phyloP scores from a whole-genome alignment of 1,140 invertebrate genomes.

The Galleria mellonella region DNA sequence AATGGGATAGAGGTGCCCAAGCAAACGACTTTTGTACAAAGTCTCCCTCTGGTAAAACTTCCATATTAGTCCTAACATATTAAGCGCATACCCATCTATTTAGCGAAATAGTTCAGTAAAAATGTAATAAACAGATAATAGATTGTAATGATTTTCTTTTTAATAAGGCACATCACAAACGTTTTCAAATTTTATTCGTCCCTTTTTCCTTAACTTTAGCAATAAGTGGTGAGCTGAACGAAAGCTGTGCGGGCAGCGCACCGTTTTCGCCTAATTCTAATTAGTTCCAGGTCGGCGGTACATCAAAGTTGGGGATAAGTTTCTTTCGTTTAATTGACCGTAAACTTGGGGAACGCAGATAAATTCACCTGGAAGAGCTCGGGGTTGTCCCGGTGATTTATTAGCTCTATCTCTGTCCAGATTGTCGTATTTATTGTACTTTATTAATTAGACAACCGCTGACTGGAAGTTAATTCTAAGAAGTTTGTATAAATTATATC shows the following conservation, averaged over 20 bases:
- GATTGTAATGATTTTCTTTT: no score
- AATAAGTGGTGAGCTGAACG: slow-evolving; percentile 15
- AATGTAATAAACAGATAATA: no score
- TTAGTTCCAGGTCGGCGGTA: slow-evolving; percentile 52
- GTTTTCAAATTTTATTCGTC: no score
- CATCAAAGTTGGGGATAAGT: slow-evolving; percentile 45
- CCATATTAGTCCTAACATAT: no score
- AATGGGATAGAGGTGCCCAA: no score
- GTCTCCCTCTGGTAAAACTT: no score
- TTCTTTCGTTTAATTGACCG: slow-evolving; percentile 56
- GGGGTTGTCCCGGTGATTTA: slow-evolving; percentile 18
- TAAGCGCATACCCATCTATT: no score
- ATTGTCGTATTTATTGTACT: slow-evolving; percentile 13
- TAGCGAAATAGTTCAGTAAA: no score
- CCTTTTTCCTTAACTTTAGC: slow-evolving; percentile 9
- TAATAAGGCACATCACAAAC: no score
- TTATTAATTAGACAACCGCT: slow-evolving; percentile 8
- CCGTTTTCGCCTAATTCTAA: slow-evolving; percentile 52
- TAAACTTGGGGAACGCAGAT: slow-evolving; percentile 32
- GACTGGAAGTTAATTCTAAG: not conserved
- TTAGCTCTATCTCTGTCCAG: slow-evolving; percentile 10
- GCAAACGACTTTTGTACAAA: no score
- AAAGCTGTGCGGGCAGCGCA: slow-evolving; percentile 17
- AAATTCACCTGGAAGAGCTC: slow-evolving; percentile 26
- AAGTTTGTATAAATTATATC: no score